Conservation (phyloP, 2,888 invertebrate genomes). For the Miltochrista miniata region DNA sequence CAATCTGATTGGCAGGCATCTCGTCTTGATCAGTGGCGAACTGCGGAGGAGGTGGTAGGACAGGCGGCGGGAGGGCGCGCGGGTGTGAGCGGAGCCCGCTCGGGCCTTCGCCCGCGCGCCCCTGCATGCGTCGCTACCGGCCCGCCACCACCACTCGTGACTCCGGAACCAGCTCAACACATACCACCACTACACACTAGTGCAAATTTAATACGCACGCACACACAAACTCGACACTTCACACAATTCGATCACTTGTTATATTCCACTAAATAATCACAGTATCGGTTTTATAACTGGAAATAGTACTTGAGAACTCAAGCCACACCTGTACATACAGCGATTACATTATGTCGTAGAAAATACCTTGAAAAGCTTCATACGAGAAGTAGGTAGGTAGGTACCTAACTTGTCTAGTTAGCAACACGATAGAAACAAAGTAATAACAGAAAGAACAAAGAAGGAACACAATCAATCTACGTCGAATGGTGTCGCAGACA, state of each 20-base stretch:
- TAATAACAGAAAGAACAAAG: not conserved
- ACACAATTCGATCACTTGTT: slow-evolving; percentile 13
- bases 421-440: not conserved
- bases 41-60: slow-evolving; percentile 76
- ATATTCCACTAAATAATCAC: slow-evolving; percentile 20
- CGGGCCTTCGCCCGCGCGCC: slow-evolving; percentile 79
- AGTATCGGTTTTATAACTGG: slow-evolving; percentile 22
- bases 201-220: slow-evolving; percentile 26
- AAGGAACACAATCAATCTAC: slow-evolving; percentile 42
- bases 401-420: not conserved
- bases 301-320: not conserved
- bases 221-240: slow-evolving; percentile 19
- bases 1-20: slow-evolving; percentile 80
- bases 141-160: slow-evolving; percentile 57
- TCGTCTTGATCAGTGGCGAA: slow-evolving; percentile 75
- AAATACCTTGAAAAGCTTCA: not conserved
- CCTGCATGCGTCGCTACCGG: slow-evolving; percentile 76
- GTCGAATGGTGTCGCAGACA: slow-evolving; percentile 42
- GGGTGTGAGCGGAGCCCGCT: slow-evolving; percentile 77
- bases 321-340: not conserved
- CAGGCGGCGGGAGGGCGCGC: slow-evolving; percentile 78
- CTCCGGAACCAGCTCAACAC: slow-evolving; percentile 28
- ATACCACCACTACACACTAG: slow-evolving; percentile 41
- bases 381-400: no score
- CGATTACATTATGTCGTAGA: not conserved